phyloP scores from a whole-genome alignment of 2,888 invertebrate genomes.

The Nymphalis urticae region DNA sequence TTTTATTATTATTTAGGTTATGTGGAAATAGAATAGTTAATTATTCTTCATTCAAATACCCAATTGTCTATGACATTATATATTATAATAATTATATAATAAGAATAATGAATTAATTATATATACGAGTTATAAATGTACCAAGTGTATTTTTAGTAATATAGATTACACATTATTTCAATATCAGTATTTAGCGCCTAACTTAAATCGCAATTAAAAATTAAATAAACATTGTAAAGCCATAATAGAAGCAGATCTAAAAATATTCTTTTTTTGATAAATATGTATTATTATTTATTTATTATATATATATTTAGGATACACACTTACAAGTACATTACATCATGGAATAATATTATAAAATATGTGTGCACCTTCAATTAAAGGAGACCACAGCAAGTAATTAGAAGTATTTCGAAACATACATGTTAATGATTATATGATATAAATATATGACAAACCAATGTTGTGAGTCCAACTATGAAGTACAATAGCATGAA shows the following conservation, averaged over 20 bases:
- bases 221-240: neutral
- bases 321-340: no score
- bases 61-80: neutral
- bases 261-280: neutral
- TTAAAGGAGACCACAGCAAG: no score
- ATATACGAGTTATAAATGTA: no score
- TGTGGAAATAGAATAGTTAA: no score
- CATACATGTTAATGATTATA: neutral
- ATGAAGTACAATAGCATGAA: neutral
- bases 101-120: neutral
- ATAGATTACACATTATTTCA: no score
- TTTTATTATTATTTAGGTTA: no score
- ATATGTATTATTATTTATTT: neutral
- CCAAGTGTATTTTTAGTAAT: no score
- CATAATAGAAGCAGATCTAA: conserved; percentile 2
- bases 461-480: neutral
- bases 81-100: neutral
- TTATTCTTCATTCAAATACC: neutral
- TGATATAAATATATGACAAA: neutral
- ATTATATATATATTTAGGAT: no score
- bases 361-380: no score
- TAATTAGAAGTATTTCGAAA: neutral
- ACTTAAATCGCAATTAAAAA: neutral
- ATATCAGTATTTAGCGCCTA: no score
- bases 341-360: no score